phyloP scores from a whole-genome alignment of 2,888 invertebrate genomes.

The Dynastes grantii region DNA sequence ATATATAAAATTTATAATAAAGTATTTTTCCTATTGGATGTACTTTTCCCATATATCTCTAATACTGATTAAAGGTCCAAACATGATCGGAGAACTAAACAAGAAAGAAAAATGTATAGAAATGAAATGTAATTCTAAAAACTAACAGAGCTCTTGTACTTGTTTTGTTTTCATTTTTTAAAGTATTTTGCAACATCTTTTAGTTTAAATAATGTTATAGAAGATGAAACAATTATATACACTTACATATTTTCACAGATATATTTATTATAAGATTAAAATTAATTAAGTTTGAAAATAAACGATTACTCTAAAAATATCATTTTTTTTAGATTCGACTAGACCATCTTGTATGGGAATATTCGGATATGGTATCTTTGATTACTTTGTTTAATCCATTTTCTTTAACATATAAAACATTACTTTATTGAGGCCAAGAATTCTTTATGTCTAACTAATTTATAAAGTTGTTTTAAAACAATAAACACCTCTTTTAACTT shows the following conservation, averaged over 20 bases:
- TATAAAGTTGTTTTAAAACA: conserved; percentile 42
- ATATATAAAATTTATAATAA: conserved; percentile 50
- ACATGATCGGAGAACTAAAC: conserved; percentile 59
- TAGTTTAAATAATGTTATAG: conserved; percentile 26
- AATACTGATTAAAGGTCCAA: conserved; percentile 70
- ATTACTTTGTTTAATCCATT: conserved; percentile 38
- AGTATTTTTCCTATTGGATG: conserved; percentile 64
- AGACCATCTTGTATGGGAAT: conserved; percentile 50
- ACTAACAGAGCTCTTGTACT: conserved; percentile 64
- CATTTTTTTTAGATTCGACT: conserved; percentile 44
- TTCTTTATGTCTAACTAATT: conserved; percentile 40
- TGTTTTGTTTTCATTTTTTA: conserved; percentile 45
- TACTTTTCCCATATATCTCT: conserved; percentile 55
- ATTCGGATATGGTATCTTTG: conserved; percentile 51
- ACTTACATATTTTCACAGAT: conserved; percentile 18
- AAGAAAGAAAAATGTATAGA: conserved; percentile 54
- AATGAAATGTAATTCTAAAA: conserved; percentile 64
- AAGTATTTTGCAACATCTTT: conserved; percentile 44
- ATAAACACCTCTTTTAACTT: conserved; percentile 43
- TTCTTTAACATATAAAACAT: conserved; percentile 44
- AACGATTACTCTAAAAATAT: conserved; percentile 39
- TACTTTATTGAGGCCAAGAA: conserved; percentile 46
- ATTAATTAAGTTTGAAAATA: conserved; percentile 30
- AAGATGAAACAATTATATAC: conserved; percentile 39
- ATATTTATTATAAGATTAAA: conserved; percentile 26